phyloP scores from a whole-genome alignment of 2,888 invertebrate genomes.

The Eucriotettix oculatus region DNA sequence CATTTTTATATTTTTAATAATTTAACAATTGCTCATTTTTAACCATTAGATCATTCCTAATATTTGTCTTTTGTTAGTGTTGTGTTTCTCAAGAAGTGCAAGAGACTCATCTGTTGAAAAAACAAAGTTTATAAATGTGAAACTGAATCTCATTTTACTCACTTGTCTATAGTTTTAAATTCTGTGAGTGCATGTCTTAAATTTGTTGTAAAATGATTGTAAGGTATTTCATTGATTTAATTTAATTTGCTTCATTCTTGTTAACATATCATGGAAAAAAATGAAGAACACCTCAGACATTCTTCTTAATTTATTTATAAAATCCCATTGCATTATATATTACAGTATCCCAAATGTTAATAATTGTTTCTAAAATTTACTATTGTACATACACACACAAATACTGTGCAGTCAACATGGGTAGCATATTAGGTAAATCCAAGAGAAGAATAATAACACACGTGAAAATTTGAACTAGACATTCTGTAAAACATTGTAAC shows the following conservation, averaged over 20 bases:
- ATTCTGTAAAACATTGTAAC: too few species aligned
- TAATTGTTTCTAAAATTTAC: too few species aligned
- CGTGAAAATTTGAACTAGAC: too few species aligned
- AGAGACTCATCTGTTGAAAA: too few species aligned
- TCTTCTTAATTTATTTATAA: not conserved
- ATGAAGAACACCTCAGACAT: not conserved
- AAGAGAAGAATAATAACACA: too few species aligned
- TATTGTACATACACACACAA: too few species aligned
- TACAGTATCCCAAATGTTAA: too few species aligned
- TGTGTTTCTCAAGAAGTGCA: not conserved
- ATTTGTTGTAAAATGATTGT: not conserved
- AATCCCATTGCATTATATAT: too few species aligned
- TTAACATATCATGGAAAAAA: not conserved
- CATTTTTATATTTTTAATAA: not conserved
- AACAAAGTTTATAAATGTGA: too few species aligned
- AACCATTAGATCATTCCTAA: not conserved
- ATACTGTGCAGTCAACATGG: too few species aligned
- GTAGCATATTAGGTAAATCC: too few species aligned
- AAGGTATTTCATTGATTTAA: not conserved
- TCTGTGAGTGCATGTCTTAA: not conserved
- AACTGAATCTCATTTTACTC: not conserved
- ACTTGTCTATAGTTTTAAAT: not conserved
- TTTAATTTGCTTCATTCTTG: not conserved
- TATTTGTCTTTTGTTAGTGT: not conserved
- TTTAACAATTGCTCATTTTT: not conserved